Percentiles rank a stretch among this genome's conserved stretches.
Evolutionary conservation across 2,888 invertebrate species (phyloP).

Genomic region (Bombylius major): DNA sequence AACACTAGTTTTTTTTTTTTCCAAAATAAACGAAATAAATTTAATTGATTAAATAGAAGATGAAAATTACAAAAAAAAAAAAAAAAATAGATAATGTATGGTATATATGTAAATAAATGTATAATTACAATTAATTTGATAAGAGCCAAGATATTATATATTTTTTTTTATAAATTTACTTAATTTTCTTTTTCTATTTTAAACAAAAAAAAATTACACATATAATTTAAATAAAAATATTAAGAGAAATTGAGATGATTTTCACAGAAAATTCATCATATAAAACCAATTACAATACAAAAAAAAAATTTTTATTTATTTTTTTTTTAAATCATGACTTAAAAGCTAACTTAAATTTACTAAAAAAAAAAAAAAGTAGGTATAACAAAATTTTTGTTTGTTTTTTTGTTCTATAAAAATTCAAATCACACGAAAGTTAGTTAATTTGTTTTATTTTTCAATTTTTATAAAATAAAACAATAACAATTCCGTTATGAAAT

Average conservation of each 20-base stretch:
- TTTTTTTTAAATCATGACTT: not conserved
- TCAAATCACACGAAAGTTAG: not conserved
- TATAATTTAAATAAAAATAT: not conserved
- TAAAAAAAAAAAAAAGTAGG: too few relatives aligned
- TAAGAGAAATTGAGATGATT: not conserved
- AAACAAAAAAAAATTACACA: not conserved
- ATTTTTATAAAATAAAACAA: too few relatives aligned
- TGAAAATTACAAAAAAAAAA: not conserved
- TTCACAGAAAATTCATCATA: constrained; percentile 6
- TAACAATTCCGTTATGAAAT: too few relatives aligned
- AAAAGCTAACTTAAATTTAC: not conserved
- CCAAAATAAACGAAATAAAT: not conserved
- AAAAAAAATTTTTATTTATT: not conserved
- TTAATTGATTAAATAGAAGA: not conserved
- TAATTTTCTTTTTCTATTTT: not conserved
- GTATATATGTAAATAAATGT: not conserved
- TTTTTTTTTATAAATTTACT: not conserved
- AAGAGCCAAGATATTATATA: not conserved
- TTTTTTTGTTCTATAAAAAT: not conserved
- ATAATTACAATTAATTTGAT: not conserved
- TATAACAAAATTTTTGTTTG: too few relatives aligned
- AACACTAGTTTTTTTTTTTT: not conserved
- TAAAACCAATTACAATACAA: not conserved
- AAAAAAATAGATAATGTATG: too few relatives aligned
- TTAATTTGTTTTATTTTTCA: too few relatives aligned